Conservation (phyloP, 2,113 vertebrate species). For the Alligator mississippiensis region DNA sequence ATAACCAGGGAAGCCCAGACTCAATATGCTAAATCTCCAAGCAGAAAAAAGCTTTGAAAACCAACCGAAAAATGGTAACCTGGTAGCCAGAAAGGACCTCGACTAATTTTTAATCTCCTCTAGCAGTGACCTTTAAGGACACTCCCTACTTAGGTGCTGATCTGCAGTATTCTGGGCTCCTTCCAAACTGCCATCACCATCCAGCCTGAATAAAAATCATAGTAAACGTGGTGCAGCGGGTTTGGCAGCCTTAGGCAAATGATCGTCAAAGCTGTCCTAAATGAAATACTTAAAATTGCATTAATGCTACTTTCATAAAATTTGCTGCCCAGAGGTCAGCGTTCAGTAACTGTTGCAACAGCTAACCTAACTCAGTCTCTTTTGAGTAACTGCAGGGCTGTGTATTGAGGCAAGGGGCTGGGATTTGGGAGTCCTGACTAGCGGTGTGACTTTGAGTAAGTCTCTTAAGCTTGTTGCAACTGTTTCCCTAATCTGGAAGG, state of each 20-base stretch:
- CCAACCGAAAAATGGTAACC: neutral
- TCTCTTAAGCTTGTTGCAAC: neutral
- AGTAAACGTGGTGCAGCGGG: neutral
- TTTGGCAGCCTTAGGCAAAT: neutral
- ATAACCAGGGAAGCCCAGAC: neutral
- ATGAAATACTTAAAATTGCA: neutral
- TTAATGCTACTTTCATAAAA: neutral
- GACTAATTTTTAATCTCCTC: neutral
- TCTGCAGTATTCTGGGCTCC: neutral
- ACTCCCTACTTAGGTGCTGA: neutral
- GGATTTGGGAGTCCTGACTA: neutral
- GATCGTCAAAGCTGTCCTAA: neutral
- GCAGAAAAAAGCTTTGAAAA: no score
- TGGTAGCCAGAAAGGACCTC: neutral
- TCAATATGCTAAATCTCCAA: neutral
- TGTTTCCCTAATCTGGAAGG: neutral
- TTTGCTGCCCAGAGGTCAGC: neutral
- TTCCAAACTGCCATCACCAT: neutral
- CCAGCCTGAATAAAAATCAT: neutral
- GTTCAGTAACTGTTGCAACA: neutral
- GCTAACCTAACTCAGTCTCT: neutral
- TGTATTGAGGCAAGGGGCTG: neutral
- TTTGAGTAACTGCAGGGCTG: neutral
- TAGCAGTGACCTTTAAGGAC: neutral
- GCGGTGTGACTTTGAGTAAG: neutral